phyloP scores from a whole-genome alignment of 2,888 invertebrate genomes.

The Orthosia incerta region DNA sequence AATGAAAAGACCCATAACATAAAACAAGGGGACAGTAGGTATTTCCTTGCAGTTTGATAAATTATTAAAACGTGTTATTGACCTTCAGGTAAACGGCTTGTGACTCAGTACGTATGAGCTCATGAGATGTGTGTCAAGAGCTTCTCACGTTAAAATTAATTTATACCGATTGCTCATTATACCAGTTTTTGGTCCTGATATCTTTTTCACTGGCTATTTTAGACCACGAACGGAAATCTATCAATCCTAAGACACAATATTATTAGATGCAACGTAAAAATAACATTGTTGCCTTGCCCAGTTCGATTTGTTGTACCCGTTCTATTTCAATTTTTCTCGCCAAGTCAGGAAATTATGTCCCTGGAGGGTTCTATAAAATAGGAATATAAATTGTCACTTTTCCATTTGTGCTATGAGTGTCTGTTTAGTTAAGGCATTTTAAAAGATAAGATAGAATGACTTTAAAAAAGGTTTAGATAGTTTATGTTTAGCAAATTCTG shows the following conservation, averaged over 20 bases:
- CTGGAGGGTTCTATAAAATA: not conserved
- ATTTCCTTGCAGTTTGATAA: slow-evolving; percentile 43
- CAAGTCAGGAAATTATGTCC: slow-evolving; percentile 11
- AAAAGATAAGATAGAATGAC: not conserved
- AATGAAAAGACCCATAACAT: not conserved
- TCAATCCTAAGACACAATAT: too few relatives aligned
- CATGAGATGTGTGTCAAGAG: slow-evolving; percentile 69
- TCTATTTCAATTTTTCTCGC: slow-evolving; percentile 13
- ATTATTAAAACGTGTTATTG: slow-evolving; percentile 57
- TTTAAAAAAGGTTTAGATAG: not conserved
- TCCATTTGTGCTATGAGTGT: slow-evolving; percentile 11
- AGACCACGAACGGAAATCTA: not conserved
- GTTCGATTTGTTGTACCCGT: slow-evolving; percentile 1
- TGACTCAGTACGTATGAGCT: slow-evolving; percentile 54
- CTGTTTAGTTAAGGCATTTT: not conserved
- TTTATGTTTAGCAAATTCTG: not conserved
- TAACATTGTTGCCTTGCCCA: not conserved
- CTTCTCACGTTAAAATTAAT: slow-evolving; percentile 71
- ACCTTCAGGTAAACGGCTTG: slow-evolving; percentile 63
- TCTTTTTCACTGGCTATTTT: not conserved
- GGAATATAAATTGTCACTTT: slow-evolving; percentile 1
- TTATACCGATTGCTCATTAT: slow-evolving; percentile 62
- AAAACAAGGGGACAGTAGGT: slow-evolving; percentile 5
- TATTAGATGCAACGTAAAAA: not conserved
- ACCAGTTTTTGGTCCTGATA: slow-evolving; percentile 59